Conservation (phyloP, 2,797 vertebrate genomes). For the Tinamus major region DNA sequence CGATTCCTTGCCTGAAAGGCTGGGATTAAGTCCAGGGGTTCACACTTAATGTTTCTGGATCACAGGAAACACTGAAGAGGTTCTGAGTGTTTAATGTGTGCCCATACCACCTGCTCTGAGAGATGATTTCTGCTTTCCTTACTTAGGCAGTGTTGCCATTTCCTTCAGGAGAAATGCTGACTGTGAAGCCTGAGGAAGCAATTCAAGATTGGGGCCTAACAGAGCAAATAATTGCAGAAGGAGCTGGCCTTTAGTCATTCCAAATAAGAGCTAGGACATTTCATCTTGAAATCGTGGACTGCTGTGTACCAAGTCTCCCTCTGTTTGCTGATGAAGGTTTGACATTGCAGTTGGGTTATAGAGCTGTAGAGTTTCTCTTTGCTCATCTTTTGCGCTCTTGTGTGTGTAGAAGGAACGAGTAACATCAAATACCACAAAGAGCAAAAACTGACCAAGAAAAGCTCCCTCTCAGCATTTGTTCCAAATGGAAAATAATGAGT, state of each 20-base stretch:
- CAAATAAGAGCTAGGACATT: background rate
- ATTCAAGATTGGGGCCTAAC: background rate
- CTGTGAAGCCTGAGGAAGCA: conserved; percentile 13
- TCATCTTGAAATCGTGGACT: conserved; percentile 19
- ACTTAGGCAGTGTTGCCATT: background rate
- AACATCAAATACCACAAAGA: background rate
- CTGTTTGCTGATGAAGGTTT: background rate
- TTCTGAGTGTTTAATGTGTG: background rate
- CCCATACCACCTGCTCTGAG: background rate
- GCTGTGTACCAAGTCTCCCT: background rate
- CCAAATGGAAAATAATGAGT: background rate
- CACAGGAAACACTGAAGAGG: background rate
- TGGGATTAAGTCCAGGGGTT: background rate
- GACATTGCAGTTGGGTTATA: background rate
- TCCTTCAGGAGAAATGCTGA: background rate
- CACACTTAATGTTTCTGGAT: background rate
- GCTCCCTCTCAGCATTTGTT: background rate
- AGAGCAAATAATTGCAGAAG: conserved; percentile 50
- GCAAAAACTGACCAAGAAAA: background rate
- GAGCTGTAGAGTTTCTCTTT: background rate
- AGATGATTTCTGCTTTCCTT: background rate
- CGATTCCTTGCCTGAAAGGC: background rate
- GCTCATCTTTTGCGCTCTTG: background rate
- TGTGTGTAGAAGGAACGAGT: background rate
- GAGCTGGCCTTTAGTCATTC: conserved; percentile 30